Evolutionary conservation across 2,888 invertebrate genomes (phyloP).

Genomic region (Caenorhabditis zanzibari): DNA sequence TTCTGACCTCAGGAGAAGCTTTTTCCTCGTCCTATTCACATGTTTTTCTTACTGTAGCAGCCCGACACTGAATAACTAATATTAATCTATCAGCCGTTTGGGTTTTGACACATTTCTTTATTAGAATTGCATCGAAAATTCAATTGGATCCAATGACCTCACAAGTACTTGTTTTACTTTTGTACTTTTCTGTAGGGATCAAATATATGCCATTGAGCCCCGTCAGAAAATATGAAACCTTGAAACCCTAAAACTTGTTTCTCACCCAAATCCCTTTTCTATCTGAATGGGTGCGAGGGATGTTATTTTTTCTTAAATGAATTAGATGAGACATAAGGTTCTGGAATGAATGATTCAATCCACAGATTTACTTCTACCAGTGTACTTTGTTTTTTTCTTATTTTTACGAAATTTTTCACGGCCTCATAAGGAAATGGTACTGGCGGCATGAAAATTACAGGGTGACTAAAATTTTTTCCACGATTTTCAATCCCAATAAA

Average conservation of each 20-base stretch:
- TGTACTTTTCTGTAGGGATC: background rate
- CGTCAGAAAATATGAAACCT: background rate
- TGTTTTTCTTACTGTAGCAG: slow-evolving; percentile 40
- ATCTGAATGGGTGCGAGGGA: background rate
- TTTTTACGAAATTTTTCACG: background rate
- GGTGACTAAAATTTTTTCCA: background rate
- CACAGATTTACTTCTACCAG: slow-evolving; percentile 2
- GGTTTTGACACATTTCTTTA: slow-evolving; percentile 7
- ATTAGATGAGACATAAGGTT: slow-evolving; percentile 47
- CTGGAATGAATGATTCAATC: slow-evolving; percentile 25
- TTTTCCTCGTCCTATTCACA: slow-evolving; percentile 13
- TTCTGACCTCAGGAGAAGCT: slow-evolving; percentile 40
- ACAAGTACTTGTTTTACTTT: background rate
- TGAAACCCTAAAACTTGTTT: too few relatives aligned
- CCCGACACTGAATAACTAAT: background rate
- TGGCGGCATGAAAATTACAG: slow-evolving; percentile 20
- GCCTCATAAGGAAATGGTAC: slow-evolving; percentile 7
- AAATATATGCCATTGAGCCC: too few relatives aligned
- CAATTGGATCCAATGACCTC: background rate
- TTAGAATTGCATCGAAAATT: background rate
- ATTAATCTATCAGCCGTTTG: background rate
- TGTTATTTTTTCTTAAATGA: slow-evolving; percentile 30
- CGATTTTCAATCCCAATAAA: slow-evolving; percentile 23
- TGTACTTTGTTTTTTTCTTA: slow-evolving; percentile 19
- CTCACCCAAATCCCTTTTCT: too few relatives aligned